phyloP scores from a whole-genome alignment of 37 sponge, comb jelly and placozoan species.

The Petrosia ficiformis region DNA sequence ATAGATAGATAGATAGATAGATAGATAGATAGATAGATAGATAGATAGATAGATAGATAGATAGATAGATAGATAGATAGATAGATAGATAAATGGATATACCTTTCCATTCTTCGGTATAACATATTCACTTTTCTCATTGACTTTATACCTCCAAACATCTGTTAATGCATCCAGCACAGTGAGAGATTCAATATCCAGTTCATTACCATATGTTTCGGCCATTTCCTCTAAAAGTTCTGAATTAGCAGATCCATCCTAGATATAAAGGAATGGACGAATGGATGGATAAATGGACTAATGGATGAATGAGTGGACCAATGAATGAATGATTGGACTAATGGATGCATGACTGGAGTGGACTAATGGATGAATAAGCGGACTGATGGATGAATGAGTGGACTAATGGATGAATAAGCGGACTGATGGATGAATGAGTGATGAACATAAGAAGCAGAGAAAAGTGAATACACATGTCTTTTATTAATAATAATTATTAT shows the following conservation, averaged over 20 bases:
- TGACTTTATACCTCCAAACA: conserved; percentile 24
- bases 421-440: background rate
- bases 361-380: background rate
- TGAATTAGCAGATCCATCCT: conserved; percentile 30
- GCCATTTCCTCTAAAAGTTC: conserved; percentile 23
- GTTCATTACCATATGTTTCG: conserved; percentile 22
- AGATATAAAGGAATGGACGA: background rate
- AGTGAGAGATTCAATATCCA: conserved; percentile 20
- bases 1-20: too few species aligned
- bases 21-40: too few species aligned
- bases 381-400: background rate
- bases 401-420: background rate
- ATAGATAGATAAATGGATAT: too few species aligned
- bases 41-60: too few species aligned
- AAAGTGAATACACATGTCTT: too few species aligned
- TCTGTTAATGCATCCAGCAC: conserved; percentile 45
- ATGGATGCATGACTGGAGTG: background rate
- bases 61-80: too few species aligned
- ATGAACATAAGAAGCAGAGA: background rate
- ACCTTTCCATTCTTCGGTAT: too few species aligned
- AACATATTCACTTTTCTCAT: conserved; percentile 15
- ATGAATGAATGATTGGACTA: background rate
- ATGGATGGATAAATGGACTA: background rate
- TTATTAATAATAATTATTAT: too few species aligned
- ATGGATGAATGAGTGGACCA: background rate